A percentile compares a stretch with the other conserved stretches of the same genome.
phyloP scores from a whole-genome alignment of 2,797 vertebrate species.

The Podargus strigoides region DNA sequence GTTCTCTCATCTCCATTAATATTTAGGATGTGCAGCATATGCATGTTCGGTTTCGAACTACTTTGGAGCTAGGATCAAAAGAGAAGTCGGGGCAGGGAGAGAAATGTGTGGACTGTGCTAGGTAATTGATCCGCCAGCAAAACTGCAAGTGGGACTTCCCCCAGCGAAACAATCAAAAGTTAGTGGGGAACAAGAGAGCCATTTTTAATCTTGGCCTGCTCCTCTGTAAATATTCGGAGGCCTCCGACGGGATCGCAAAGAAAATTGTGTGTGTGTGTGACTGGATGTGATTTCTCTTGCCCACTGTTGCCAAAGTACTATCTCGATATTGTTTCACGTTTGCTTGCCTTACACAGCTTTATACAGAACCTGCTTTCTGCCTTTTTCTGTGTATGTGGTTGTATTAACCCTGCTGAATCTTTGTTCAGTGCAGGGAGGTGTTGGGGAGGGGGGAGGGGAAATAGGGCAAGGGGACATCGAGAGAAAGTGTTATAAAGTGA shows the following conservation, averaged over 20 bases:
- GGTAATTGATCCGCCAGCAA: not conserved
- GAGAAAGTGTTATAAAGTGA: constrained; percentile 23
- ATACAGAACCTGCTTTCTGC: not conserved
- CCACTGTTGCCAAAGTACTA: not conserved
- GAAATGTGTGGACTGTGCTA: not conserved
- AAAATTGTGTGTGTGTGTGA: not conserved
- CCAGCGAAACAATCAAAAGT: not conserved
- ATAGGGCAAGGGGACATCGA: not conserved
- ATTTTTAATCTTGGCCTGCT: constrained; percentile 18
- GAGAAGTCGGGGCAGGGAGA: not conserved
- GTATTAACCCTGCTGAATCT: constrained; percentile 5
- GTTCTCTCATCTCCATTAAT: not conserved
- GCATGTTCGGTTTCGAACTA: not conserved
- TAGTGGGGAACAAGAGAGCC: not conserved
- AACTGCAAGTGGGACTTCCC: not conserved
- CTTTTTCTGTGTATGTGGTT: not conserved
- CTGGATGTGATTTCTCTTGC: not conserved
- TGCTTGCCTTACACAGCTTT: not conserved
- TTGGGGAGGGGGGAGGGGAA: not conserved
- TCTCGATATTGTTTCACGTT: not conserved
- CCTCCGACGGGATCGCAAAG: accelerated
- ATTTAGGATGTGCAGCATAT: not conserved
- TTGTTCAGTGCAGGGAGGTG: not conserved
- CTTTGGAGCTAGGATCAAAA: not conserved
- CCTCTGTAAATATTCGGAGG: not conserved